Conservation (phyloP, 2,888 invertebrate species). For the Plemyria rubiginata region DNA sequence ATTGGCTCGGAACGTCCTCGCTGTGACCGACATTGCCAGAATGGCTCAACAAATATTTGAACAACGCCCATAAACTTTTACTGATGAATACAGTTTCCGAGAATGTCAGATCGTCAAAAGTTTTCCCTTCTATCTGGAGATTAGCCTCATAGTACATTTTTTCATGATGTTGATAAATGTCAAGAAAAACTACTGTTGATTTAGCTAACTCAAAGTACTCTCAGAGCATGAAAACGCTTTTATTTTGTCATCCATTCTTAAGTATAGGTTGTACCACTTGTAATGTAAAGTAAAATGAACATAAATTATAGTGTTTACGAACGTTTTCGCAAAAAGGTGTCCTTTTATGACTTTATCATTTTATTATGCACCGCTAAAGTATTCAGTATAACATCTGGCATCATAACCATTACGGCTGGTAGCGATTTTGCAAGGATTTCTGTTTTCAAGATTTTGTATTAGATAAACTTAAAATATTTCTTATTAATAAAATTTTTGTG, state of each 20-base stretch:
- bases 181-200: neutral
- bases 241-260: no score
- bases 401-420: slow-evolving; percentile 35
- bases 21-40: slow-evolving; percentile 33
- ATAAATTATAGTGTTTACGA: slow-evolving; percentile 40
- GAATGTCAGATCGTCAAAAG: slow-evolving; percentile 5
- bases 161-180: neutral
- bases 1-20: slow-evolving; percentile 38
- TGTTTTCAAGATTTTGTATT: slow-evolving; percentile 22
- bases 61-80: slow-evolving; percentile 28
- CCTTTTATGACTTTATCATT: slow-evolving; percentile 53
- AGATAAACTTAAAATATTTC: slow-evolving; percentile 12
- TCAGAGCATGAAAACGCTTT: no score
- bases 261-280: no score
- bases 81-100: slow-evolving; percentile 10
- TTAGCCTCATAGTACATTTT: neutral
- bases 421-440: slow-evolving; percentile 27
- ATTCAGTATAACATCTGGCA: slow-evolving; percentile 43
- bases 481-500: no score
- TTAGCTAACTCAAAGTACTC: no score
- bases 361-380: slow-evolving; percentile 46
- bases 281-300: slow-evolving; percentile 11
- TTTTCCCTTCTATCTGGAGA: slow-evolving; percentile 9
- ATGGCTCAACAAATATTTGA: slow-evolving; percentile 37
- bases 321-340: slow-evolving; percentile 37